Evolutionary conservation across 1,140 invertebrate species (phyloP), one percentile per base, ranked within the genome.

Genomic region (Sinella curviseta): DNA sequence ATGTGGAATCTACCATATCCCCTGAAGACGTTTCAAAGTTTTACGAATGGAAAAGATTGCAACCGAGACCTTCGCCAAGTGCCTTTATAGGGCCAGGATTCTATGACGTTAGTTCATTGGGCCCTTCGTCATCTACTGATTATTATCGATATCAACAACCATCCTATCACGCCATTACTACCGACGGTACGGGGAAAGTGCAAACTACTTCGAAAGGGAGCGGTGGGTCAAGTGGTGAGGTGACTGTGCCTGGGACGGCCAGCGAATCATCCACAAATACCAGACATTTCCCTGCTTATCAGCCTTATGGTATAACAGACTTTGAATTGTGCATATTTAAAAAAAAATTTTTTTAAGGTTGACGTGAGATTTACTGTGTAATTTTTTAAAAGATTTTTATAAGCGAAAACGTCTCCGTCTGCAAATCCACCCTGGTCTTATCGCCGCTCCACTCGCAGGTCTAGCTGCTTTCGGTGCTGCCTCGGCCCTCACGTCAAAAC

Each of bases 361-460:
- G 8, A 67, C n/a, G n/a, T 12, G 24, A 12, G 28, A 30, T 12
- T n/a, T 30, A 67, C 28, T 67, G 4, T 30, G n/a, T 12, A 24
- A 24, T 12, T 24, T 67, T 75, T 20, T 48, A 2, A 17, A 16
- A 75, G 74, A 75, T 54, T 75, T 28, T 39, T 75, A 75, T 30
- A 36, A 54, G 24, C 36, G 74, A 26, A 81, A 79, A 74, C 73
- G 77, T 4, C 75, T 78, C 33, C 73, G 80, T 4, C 36, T 81
- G 20, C 17, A 78, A 54, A 74, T 81, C n/a, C 80, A 81, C 36
- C 80, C 80, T 12, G 80, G 77, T 4, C 60, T 79, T 28, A 81
- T 81, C 30, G 80, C 80, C 8, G 80, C 80, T 12, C 80, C 80
- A 31, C 20, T 81, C 0, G 80, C 80, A 0, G 80, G 80, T 8